Evolutionary conservation across 2,888 invertebrate genomes (phyloP), one percentile per base, ranked within the genome.

Genomic region (Galeruca laticollis): DNA sequence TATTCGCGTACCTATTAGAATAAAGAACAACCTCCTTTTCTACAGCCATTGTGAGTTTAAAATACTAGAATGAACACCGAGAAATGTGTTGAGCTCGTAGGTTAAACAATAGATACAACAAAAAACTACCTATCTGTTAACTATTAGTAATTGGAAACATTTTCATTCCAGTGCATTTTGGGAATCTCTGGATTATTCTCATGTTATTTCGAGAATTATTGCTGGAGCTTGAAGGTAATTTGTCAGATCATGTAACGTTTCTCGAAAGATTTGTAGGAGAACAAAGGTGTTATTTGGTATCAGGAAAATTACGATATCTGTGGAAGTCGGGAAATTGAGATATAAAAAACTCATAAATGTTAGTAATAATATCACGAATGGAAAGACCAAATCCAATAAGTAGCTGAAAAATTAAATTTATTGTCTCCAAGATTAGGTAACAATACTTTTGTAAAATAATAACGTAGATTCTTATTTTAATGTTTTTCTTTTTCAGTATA

Each of bases 81-180:
- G 35, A 57, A 57, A 15, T 33, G 2, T 18, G 56, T 57, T 57
- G 18, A 35, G 31, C n/a, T 35, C 11, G 15, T 35, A 57, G 35
- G 33, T 18, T 15, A 10, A 35, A 57, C 11, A 57, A 57, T 57
- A 33, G 35, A 18, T 26, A 33, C 10, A 57, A 35, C 18, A n/a
- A 35, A 57, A 33, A 57, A 57, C 35, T 15, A 57, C 56, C 18
- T 57, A 18, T 13, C 9, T 6, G 33, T 33, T 31, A 13, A 57
- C 26, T 35, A 57, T 35, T 18, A 57, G 56, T 11, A 52, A 52
- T 52, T 52, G 26, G 21, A 52, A 52, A 26, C 52, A 21, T 47
- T n/a, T 15, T 18, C 15, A 47, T 18, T 47, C 15, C 47, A 15
- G 47, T 15, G 47, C 18, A 47, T 47, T 47, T 47, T 9, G 47